phyloP scores from a whole-genome alignment of 2,113 vertebrate genomes.

The Fulica atra region DNA sequence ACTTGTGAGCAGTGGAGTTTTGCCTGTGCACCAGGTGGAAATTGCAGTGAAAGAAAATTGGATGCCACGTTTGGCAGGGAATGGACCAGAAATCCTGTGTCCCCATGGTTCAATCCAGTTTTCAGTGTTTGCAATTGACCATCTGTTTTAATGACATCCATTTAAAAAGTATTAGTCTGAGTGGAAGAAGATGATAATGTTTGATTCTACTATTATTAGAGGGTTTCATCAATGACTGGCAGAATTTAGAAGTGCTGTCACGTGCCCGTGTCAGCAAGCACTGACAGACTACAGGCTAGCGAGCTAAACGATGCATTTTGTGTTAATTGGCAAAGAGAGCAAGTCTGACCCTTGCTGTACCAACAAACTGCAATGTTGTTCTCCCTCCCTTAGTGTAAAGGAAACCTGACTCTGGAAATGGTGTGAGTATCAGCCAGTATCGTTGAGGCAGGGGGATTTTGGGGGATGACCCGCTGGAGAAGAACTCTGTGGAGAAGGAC shows the following conservation, averaged over 20 bases:
- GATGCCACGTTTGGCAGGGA: neutral
- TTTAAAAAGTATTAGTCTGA: neutral
- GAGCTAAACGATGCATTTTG: neutral
- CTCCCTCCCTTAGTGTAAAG: neutral
- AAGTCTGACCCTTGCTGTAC: neutral
- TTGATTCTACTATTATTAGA: neutral
- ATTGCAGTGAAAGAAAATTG: neutral
- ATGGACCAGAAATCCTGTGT: neutral
- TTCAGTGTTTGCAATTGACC: neutral
- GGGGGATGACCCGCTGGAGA: too few species aligned
- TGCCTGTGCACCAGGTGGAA: neutral
- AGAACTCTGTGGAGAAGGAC: too few species aligned
- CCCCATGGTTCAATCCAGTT: neutral
- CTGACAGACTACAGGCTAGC: neutral
- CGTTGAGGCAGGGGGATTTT: neutral
- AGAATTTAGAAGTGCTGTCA: neutral
- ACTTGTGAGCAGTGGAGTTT: neutral
- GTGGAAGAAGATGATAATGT: neutral
- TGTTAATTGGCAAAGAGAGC: neutral
- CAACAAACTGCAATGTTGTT: neutral
- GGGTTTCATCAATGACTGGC: neutral
- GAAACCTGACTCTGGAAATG: neutral
- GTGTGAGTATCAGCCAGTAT: neutral
- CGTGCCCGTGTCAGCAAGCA: neutral
- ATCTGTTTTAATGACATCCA: neutral